Evolutionary conservation across 1,140 invertebrate species (phyloP), one percentile per base, ranked within the genome.

Genomic region (Drosophila teissieri): DNA sequence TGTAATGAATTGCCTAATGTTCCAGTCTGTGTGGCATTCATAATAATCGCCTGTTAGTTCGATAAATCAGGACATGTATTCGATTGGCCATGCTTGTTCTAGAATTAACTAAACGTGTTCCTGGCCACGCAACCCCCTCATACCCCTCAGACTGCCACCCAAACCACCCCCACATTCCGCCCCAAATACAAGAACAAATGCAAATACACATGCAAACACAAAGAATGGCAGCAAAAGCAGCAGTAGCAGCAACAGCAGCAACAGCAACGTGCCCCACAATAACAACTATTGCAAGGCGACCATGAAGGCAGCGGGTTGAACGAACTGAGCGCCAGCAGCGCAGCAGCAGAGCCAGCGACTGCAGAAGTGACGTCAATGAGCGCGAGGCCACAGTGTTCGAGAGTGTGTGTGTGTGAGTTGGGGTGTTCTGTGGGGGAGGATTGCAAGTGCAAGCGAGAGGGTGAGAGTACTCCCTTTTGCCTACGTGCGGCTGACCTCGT

Each of bases 351-450:
- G 44, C 40, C 51, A 48, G 40, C 73, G 61, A 88, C 84, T 88
- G 84, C 84, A 88, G 48, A 77, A 89, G 73, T 89, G 84, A 89
- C 84, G 84, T 89, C 84, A 89, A 89, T 89, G 75, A 80, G 84
- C 84, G 68, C 84, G 84, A 89, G 84, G 84, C 84, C 83, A 88
- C 80, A 72, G 65, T 17, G 64, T 31, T 15, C 42, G 36, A 46
- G 14, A 34, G 19, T 12, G 15, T 39, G 19, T 12, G 15, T 45
- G 14, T 8, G 54, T 19, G 19, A 19, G 19, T 19, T 19, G 19
- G 19, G 19, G 19, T 42, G 27, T 45, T 27, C 14, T 45, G 56
- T 77, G 51, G 44, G 73, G 56, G 63, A 44, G 63, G 64, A 69
- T 55, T 69, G 64, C 55, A 57, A 57, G 40, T 53, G 51, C 39